These are phyloP conservation scores for Drosophila santomea DNA, from an alignment of 1,140 invertebrate genomes.

Conservation along the genomic window DNA sequence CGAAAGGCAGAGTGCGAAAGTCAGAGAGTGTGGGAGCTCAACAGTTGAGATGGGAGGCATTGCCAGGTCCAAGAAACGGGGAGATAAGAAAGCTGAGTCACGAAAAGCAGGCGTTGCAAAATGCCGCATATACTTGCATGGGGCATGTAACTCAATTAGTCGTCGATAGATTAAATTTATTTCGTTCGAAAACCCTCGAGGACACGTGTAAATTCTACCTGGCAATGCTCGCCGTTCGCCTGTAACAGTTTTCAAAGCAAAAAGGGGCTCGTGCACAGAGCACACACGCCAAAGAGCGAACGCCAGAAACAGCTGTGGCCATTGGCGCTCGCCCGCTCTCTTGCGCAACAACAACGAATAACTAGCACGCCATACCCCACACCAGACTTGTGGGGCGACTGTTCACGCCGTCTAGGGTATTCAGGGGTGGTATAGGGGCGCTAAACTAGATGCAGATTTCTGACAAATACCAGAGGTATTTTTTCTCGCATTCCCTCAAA, in stretches of 20 bases:
- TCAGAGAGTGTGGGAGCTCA: conserved; percentile 34
- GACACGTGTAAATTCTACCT: conserved; percentile 25
- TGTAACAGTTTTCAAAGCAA: conserved; percentile 75
- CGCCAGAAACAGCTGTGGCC: conserved; percentile 73
- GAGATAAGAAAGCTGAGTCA: conserved; percentile 36
- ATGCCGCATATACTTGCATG: too few species aligned
- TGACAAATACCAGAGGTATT: neutral
- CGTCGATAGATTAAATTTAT: conserved; percentile 3
- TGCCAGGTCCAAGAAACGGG: conserved; percentile 43
- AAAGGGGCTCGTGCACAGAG: conserved; percentile 76
- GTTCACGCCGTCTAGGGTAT: conserved; percentile 30
- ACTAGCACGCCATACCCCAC: conserved; percentile 63
- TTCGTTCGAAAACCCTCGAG: conserved; percentile 13
- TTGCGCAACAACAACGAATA: conserved; percentile 74
- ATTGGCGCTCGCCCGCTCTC: conserved; percentile 64
- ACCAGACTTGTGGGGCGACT: conserved; percentile 45
- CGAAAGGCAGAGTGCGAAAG: conserved; percentile 24
- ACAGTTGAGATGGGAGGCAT: conserved; percentile 61
- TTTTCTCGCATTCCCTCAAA: neutral
- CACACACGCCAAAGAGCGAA: conserved; percentile 40
- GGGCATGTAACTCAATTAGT: conserved; percentile 1
- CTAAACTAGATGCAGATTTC: neutral
- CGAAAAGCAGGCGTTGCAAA: conserved; percentile 1
- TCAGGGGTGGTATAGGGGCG: neutral
- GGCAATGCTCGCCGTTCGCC: conserved; percentile 47